Base-by-base conservation (phyloP, 2,113 vertebrate genomes). In the Sclerurus mexicanus region DNA sequence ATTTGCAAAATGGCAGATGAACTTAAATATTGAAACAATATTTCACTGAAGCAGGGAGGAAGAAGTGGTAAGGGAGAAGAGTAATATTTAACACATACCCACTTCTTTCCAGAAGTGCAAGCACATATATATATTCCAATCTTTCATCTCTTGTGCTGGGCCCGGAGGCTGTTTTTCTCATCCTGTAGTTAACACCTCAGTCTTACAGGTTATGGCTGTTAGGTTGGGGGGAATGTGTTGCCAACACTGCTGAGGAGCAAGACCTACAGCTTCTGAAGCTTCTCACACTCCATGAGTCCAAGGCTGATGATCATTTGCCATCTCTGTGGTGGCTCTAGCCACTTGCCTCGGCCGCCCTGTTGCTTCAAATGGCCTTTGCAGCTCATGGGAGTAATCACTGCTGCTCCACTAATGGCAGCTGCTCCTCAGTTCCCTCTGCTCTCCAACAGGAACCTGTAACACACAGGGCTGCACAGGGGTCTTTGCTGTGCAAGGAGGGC, bases 331-430 rank as follows among this genome's bases (percentile, higher is more conserved):
- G 60, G 47, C 50, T 78, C 53, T 20, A 46, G 49, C 39, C 25
- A 4, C 47, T 47, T 78, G 27, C 12, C 46, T 52, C 0, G 0
- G 44, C 46, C 5, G 3, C 33, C 10, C 21, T 2, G 1, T 50
- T 12, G 8, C 40, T 59, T 35, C 53, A 35, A 16, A 10, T 12
- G 13, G 40, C 24, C n/a, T 89, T 53, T 62, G n/a, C 47, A 31
- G 4, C 18, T 87, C 30, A 3, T 4, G 17, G 37, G 44, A 49
- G 13, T 15, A 25, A 46, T 39, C 68, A 6, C 44, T 60, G 69
- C 33, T 47, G 49, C 68, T 60, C 49, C 74, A 59, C 55, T 56
- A 50, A 47, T 0, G 3, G 7, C 0, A 0, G 40, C 42, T 3
- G 5, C 59, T 77, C 39, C 74, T 56, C 55, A 10, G 6, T 8